These are phyloP conservation scores for Anabas testudineus DNA, from an alignment of 2,797 vertebrate genomes.

Conservation along the genomic window DNA sequence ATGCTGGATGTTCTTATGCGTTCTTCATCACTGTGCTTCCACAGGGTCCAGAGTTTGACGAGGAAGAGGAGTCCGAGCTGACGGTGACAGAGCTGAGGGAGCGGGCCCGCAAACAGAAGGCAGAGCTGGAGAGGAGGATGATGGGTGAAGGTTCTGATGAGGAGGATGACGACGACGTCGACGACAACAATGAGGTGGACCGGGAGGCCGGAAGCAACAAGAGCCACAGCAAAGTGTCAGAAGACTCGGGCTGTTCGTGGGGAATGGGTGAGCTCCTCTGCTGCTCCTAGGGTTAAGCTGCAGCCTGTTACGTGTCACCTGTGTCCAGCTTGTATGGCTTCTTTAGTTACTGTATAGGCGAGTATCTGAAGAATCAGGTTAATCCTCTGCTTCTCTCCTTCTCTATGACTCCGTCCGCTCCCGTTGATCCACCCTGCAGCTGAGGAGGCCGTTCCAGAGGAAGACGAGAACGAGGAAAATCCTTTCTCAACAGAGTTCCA, in stretches of 20 bases:
- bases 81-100: constrained; percentile 93
- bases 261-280: constrained; percentile 90
- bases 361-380: not conserved
- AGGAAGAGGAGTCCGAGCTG: constrained; percentile 93
- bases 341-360: not conserved
- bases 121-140: constrained; percentile 92
- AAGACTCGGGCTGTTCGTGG: constrained; percentile 92
- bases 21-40: not conserved
- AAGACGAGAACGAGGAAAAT: constrained; percentile 96
- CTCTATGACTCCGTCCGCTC: not conserved
- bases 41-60: constrained; percentile 95
- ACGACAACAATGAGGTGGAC: constrained; percentile 54
- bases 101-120: constrained; percentile 86
- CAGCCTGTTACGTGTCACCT: not conserved
- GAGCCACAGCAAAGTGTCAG: constrained; percentile 66
- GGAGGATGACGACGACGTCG: constrained; percentile 35
- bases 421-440: constrained; percentile 74
- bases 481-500: constrained; percentile 97
- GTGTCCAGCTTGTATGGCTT: too few relatives aligned
- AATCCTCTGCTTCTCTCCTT: constrained; percentile 8
- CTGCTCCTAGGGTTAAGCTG: not conserved
- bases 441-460: constrained; percentile 89
- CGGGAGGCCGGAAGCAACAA: constrained; percentile 34
- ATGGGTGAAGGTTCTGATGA: constrained; percentile 93
- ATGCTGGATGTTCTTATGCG: too few relatives aligned